Evolutionary conservation across 2,797 vertebrate genomes (phyloP).

Genomic region (Eutrigla gurnardus): DNA sequence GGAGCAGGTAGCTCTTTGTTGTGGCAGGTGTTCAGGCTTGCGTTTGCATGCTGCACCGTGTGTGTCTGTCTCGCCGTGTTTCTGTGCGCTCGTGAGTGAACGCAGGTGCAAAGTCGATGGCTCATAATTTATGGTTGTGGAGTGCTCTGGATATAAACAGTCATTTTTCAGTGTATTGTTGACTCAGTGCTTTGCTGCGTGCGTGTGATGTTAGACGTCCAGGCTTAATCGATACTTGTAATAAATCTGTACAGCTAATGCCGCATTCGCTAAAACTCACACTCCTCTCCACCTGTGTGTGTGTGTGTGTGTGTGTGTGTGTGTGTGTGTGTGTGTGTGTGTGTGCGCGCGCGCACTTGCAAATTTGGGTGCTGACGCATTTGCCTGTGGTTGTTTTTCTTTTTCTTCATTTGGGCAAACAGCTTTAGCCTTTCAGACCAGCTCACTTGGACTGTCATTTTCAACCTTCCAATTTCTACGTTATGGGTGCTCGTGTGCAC

Average conservation of each 20-base stretch:
- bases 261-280: conserved; percentile 52
- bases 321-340: conserved; percentile 37
- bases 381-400: conserved; percentile 66
- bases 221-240: conserved; percentile 82
- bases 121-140: conserved; percentile 77
- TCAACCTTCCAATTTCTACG: conserved; percentile 45
- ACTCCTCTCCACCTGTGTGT: neutral
- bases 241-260: conserved; percentile 84
- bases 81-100: conserved; percentile 30
- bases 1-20: conserved; percentile 67
- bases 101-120: conserved; percentile 68
- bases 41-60: conserved; percentile 60
- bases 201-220: conserved; percentile 65
- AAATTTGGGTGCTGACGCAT: conserved; percentile 56
- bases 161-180: conserved; percentile 84
- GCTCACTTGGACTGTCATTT: conserved; percentile 33
- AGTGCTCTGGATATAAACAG: conserved; percentile 81
- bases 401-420: conserved; percentile 61
- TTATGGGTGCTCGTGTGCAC: neutral
- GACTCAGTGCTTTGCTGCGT: conserved; percentile 77
- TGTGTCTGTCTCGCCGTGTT: conserved; percentile 42
- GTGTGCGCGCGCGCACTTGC: conserved; percentile 52
- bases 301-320: neutral
- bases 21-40: conserved; percentile 65
- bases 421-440: conserved; percentile 50